Evolutionary conservation across 2,113 vertebrate species (phyloP), one percentile per base, ranked within the genome.

Genomic region (Sarotherodon lohbergeri): DNA sequence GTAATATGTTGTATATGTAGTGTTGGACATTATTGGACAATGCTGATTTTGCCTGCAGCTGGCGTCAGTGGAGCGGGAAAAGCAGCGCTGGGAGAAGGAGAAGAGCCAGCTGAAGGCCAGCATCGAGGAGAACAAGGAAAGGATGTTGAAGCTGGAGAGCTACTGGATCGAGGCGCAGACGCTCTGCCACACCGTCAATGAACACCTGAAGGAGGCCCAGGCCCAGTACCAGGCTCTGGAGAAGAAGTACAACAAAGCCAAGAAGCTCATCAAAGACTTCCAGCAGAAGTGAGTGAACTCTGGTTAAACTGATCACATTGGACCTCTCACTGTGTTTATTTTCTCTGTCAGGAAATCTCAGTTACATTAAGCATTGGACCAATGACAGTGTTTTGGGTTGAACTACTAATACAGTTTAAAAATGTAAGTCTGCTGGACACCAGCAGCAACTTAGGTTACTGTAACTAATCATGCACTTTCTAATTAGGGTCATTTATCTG

Each of bases 201-300:
- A 98, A 73, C 98, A 99, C 93, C 97, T 99, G 91, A 99, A 99
- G 95, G 99, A 99, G 93, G 98, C 98, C 0, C 99, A 99, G 92
- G 98, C 96, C 63, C 98, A 99, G 92, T 99, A 99, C 93, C 98
- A 99, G 95, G 91, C 97, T 79, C 95, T 99, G 93, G 99, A 99
- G 95, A 99, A 99, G 96, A 99, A 99, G 88, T 99, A 99, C 90
- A 99, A 99, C 96, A 99, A 99, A 94, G 99, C 99, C 87, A 99
- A 99, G 96, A 99, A 99, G 86, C 89, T 99, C 94, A 99, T 99
- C 96, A 99, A 99, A 93, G 98, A 99, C 93, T 99, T 98, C 95
- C 98, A 99, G 90, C 98, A 99, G 96, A 99, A 99, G 98, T 99
- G 95, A 98, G 98, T 90, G 4, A 46, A 66, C 4, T 9, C 3